These are phyloP conservation scores for Odocoileus virginianus DNA, from an alignment of 2,113 vertebrate species.

Conservation along the genomic window DNA sequence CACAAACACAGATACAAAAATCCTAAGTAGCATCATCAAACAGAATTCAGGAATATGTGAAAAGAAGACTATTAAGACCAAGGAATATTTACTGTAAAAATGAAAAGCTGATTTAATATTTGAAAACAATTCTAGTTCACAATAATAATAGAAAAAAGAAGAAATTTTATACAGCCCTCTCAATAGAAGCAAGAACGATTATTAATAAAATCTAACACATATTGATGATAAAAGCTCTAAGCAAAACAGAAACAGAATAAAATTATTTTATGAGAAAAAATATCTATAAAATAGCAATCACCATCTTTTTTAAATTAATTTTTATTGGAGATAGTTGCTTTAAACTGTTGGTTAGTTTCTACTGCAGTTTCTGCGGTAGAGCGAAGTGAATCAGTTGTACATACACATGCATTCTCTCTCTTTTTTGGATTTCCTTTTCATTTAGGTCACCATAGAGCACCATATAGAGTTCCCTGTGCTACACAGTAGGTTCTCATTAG, in stretches of 20 bases:
- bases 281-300: neutral
- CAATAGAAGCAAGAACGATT: neutral
- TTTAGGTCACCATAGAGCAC: neutral
- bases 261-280: neutral
- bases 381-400: neutral
- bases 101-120: neutral
- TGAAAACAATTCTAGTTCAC: neutral
- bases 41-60: neutral
- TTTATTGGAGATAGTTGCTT: neutral
- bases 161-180: neutral
- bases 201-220: neutral
- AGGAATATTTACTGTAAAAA: neutral
- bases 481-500: neutral
- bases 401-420: neutral
- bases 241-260: neutral
- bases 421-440: neutral
- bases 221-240: neutral
- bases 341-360: neutral
- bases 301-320: neutral
- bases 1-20: neutral
- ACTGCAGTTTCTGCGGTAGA: neutral
- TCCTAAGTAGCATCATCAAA: neutral
- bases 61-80: neutral
- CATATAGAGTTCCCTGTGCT: neutral
- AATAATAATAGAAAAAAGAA: slow-evolving; percentile 6